Base-by-base conservation (phyloP, 2,888 invertebrate genomes). In the Metalampra italica region DNA sequence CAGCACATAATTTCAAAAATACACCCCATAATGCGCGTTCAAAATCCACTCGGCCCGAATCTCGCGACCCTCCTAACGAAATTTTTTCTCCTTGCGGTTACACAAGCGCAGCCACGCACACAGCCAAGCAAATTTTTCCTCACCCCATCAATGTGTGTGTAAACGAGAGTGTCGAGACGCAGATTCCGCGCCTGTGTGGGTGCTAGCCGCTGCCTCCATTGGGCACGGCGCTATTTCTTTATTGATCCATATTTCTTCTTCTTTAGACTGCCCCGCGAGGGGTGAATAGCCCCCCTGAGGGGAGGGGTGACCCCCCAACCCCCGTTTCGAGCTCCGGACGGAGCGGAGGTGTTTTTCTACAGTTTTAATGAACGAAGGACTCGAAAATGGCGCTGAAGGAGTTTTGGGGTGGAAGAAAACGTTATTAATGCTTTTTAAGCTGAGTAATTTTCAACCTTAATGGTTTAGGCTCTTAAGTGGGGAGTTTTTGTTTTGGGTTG, bases 211-310 rank as follows among this genome's bases (percentile, higher is more conserved):
- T 73, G 80, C 82, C 76, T 80, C 76, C 80, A 89, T 89, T 89
- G 89, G 89, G 84, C 89, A 87, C 81, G 51, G 75, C 75, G 88
- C 87, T 78, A 89, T 89, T 90, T 90, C 90, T 90, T 90, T 90
- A 90, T 90, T 86, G 90, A 90, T 90, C 90, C 90, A 90, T 90
- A 90, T 90, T 90, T 90, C 90, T 90, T 90, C 82, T 87, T 88
- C 88, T 88, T 87, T 72, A 85, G 84, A 84, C 85, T 82, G 81
- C 62, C 81, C 82, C 64, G 61, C 60, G 75, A 66, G 71, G 75
- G 66, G 71, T 64, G 68, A 52, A 54, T 55, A 36, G 49, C 43
- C 60, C 54, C 59, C 56, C 56, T 50, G 39, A 12, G 50, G 50
- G 55, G 58, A 50, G 41, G 15, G 51, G 49, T 54, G 58, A 49